Base-by-base conservation (phyloP, 2,888 invertebrate species). In the Myopa testacea region DNA sequence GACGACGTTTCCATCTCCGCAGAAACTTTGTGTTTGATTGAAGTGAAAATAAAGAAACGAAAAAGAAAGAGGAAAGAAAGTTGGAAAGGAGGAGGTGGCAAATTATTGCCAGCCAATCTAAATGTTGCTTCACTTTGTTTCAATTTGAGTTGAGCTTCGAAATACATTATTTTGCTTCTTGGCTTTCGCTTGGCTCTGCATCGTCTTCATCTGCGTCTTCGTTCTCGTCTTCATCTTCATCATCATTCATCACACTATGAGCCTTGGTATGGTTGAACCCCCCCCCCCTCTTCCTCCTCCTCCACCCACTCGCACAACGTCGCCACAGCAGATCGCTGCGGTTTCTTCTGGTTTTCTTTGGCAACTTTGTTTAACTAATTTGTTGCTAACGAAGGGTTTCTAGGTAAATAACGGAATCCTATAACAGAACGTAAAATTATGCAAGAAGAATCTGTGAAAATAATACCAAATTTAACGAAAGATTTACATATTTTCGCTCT, bases 321-420 rank as follows among this genome's bases (percentile, higher is more conserved):
- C 34, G 19, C 26, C 19, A 12, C 3, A 26, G 8, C n/a, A 12
- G 19, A 14, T 63, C 65, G 1, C 16, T 38, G 26, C 63, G 19
- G 65, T 12, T 37, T 65, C 38, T 6, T 19, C n/a, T 65, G 34
- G 34, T 37, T 65, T 65, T 14, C 34, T 8, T 65, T 69, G 45
- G 45, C 34, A 69, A 52, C 52, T 69, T 52, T 69, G 52, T 19
- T 55, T 26, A 50, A 70, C 19, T 63, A 50, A 73, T 74, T 74
- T 74, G 70, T 70, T 70, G 70, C 55, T 70, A 70, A 70, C 70
- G 70, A 70, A 70, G 50, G 70, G 34, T 70, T 70, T 52, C 70
- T 70, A 52, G 55, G 70, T 55, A 70, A 70, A 70, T 55, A 70
- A 26, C 50, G 12, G 38, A 37, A 52, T 70, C 45, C 7, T 45